A percentile compares a stretch with the other conserved stretches of the same genome.
phyloP scores from a whole-genome alignment of 2,113 vertebrate species.

The Alectura lathami region DNA sequence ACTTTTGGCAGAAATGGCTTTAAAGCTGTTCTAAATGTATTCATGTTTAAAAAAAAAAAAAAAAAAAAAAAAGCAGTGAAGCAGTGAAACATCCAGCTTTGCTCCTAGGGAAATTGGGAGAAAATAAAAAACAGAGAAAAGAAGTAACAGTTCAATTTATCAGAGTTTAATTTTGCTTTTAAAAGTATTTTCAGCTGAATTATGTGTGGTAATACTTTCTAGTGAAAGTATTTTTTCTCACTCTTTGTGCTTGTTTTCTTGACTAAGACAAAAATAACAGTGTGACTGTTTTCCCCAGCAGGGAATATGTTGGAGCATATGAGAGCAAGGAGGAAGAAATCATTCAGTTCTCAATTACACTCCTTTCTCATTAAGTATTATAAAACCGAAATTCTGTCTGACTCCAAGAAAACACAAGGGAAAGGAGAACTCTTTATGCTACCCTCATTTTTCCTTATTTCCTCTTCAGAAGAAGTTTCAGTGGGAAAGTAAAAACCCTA shows the following conservation, averaged over 20 bases:
- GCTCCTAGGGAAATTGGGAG: background rate
- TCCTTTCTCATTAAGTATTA: slow-evolving; percentile 36
- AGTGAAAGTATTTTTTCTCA: slow-evolving; percentile 15
- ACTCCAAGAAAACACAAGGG: background rate
- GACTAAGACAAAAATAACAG: slow-evolving; percentile 1
- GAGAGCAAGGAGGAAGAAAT: slow-evolving; percentile 31
- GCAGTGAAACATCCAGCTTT: background rate
- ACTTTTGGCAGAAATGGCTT: background rate
- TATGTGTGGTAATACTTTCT: background rate
- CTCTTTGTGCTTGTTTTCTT: background rate
- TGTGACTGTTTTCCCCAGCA: background rate
- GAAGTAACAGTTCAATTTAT: background rate
- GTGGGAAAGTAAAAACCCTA: background rate
- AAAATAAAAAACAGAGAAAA: background rate
- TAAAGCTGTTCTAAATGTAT: slow-evolving; percentile 14
- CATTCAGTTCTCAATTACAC: slow-evolving; percentile 1
- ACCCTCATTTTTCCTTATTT: background rate
- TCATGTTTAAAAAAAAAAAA: background rate
- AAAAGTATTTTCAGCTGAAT: slow-evolving; percentile 16
- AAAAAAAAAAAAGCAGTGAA: background rate
- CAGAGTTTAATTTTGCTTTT: slow-evolving; percentile 27
- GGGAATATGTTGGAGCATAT: background rate
- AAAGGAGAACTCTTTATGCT: background rate
- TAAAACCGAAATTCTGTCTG: background rate
- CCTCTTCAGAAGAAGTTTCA: background rate